phyloP scores from a whole-genome alignment of 2,888 invertebrate genomes.

The Actias luna region DNA sequence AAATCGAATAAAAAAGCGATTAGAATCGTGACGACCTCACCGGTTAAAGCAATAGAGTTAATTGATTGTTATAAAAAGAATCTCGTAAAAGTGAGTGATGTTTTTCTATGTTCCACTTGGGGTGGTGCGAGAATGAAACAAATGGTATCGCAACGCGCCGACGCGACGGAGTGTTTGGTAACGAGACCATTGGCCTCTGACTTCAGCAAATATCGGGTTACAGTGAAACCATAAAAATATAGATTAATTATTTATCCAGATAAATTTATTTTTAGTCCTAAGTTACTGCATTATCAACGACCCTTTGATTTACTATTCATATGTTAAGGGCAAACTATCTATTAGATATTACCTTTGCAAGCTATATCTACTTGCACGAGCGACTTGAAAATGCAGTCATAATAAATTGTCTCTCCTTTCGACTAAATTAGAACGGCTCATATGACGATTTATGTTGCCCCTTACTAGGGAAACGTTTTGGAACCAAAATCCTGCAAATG shows the following conservation, averaged over 20 bases:
- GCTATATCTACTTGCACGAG: too few species aligned
- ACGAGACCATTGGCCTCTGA: background rate
- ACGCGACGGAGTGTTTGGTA: slow-evolving; percentile 11
- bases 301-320: too few species aligned
- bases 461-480: too few species aligned
- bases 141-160: slow-evolving; percentile 18
- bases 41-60: slow-evolving; percentile 45
- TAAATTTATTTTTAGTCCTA: background rate
- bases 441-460: too few species aligned
- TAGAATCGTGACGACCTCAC: slow-evolving; percentile 52
- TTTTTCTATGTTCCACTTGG: slow-evolving; percentile 21
- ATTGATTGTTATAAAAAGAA: slow-evolving; percentile 52
- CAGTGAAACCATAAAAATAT: background rate
- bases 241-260: background rate
- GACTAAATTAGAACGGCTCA: too few species aligned
- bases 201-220: background rate
- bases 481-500: too few species aligned
- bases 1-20: slow-evolving; percentile 39
- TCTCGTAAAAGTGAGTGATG: slow-evolving; percentile 27
- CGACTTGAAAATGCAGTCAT: too few species aligned
- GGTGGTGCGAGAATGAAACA: slow-evolving; percentile 16
- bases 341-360: too few species aligned
- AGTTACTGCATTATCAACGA: too few species aligned
- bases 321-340: too few species aligned
- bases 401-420: too few species aligned